Evolutionary conservation across 2,888 invertebrate species (phyloP), one percentile per base, ranked within the genome.

Genomic region (Cepaea hortensis): DNA sequence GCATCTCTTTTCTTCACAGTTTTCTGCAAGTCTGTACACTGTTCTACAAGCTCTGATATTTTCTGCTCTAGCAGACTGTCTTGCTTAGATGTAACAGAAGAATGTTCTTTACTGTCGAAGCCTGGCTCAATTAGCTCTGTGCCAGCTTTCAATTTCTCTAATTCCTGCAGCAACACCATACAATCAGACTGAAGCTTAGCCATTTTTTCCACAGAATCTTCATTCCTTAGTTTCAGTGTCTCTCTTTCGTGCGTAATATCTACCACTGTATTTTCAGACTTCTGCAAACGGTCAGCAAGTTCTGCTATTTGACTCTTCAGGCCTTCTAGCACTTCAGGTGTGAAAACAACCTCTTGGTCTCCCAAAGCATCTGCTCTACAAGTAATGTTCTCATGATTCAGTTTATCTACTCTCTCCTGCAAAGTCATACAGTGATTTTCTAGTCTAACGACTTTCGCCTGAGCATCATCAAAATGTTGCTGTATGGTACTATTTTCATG

Each of bases 1-100:
- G 90, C 89, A 87, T 93, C 91, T 88, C 92, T 92, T 50, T 90
- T 90, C 65, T 87, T 89, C 55, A 90, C 13, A 23, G 68, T 65
- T 65, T 88, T 88, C 80, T 90, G 89, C 83, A 88, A 50, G 11
- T 65, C 18, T 55, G n/a, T 86, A n/a, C 65, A 65, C 68, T 82
- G 75, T 48, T 73, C 77, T 61, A 75, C 35, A 48, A 87, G 76
- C 61, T 87, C 61, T 35, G 20, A 11, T 20, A 35, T 13, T 75
- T 75, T 68, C 23, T 61, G 11, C 55, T 62, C 62, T 46, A 15
- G 35, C 35, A 5, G 35, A 55, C 18, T 72, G 6, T 18, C 35
- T 50, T 82, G 72, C 5, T n/a, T 18, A 20, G 50, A 61, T 11
- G 23, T 62, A 7, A n/a, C 13, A 6, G 3, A 50, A 15, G 13